Evolutionary conservation across 2,113 vertebrate species (phyloP), one percentile per base, ranked within the genome.

Genomic region (Prinia subflava): DNA sequence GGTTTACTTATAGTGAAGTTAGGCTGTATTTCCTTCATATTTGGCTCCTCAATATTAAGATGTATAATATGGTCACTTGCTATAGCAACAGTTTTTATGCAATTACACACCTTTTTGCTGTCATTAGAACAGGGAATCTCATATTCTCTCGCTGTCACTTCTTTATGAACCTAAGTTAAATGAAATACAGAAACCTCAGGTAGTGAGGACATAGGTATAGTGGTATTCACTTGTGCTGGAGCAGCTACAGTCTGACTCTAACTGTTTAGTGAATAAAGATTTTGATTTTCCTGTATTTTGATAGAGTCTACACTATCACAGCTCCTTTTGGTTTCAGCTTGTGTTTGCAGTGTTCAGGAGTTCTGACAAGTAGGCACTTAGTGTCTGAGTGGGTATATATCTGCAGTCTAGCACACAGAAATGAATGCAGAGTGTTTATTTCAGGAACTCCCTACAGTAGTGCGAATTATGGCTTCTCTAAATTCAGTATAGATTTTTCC

Each of bases 341-440:
- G n/a, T 83, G 73, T 90, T 90, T 89, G 73, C 84, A 56, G 60
- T 81, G 55, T 68, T 93, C 60, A 80, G 76, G 73, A 86, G 60
- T 41, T 90, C 92, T 68, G 39, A 42, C 64, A 97, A 91, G 87
- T 74, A 92, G 83, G 90, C 76, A 94, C 82, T 80, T 93, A 74
- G 35, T 68, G 71, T 77, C 88, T 81, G 85, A 90, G 90, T 94
- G 79, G 56, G 52, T 78, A 88, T 90, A 35, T 75, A 39, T 69
- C 91, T 96, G 59, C 49, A 75, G 88, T 55, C 68, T 81, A 78
- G 74, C 91, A 74, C 31, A 19, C 0, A 87, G 89, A 87, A 92
- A 83, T 89, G 70, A 86, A 92, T 63, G 79, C 90, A 67, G 56
- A 60, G 69, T 69, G 84, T 91, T 91, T 95, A 91, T 92, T 95